phyloP scores from a whole-genome alignment of 2,888 invertebrate genomes.

The Hemicrepidius hirtus region DNA sequence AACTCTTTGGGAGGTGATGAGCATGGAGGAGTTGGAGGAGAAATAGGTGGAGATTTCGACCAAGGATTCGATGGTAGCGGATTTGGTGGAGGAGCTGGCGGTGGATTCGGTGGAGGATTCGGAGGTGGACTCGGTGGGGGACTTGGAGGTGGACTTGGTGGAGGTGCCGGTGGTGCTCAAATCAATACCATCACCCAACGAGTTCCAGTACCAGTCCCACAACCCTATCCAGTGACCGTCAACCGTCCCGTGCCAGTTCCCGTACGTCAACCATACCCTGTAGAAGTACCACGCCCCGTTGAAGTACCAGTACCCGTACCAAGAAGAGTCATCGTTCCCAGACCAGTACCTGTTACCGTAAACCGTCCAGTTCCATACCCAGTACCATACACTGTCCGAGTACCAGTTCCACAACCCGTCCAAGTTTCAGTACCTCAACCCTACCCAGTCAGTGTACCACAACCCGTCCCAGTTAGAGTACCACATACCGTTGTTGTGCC shows the following conservation, averaged over 20 bases:
- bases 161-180: no score
- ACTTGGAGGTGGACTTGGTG: no score
- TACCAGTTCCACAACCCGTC: no score
- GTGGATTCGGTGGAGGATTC: slow-evolving; percentile 60
- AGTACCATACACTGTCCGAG: slow-evolving; percentile 58
- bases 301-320: slow-evolving; percentile 66
- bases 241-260: slow-evolving; percentile 59
- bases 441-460: no score
- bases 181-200: no score
- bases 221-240: slow-evolving; percentile 29
- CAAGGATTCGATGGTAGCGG: no score
- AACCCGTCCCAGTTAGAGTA: no score
- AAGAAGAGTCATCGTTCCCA: slow-evolving; percentile 50
- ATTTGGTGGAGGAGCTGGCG: slow-evolving; percentile 42
- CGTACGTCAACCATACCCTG: slow-evolving; percentile 57
- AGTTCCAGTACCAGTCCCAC: slow-evolving; percentile 60
- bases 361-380: no score
- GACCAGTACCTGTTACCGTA: slow-evolving; percentile 62
- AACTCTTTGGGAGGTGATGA: slow-evolving; percentile 21
- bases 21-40: slow-evolving; percentile 33
- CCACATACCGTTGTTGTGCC: slow-evolving; percentile 69
- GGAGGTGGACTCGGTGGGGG: no score
- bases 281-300: slow-evolving; percentile 61
- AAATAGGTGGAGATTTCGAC: slow-evolving; percentile 39
- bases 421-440: no score